phyloP scores from a whole-genome alignment of 2,797 vertebrate genomes.

The Halcyon badia region DNA sequence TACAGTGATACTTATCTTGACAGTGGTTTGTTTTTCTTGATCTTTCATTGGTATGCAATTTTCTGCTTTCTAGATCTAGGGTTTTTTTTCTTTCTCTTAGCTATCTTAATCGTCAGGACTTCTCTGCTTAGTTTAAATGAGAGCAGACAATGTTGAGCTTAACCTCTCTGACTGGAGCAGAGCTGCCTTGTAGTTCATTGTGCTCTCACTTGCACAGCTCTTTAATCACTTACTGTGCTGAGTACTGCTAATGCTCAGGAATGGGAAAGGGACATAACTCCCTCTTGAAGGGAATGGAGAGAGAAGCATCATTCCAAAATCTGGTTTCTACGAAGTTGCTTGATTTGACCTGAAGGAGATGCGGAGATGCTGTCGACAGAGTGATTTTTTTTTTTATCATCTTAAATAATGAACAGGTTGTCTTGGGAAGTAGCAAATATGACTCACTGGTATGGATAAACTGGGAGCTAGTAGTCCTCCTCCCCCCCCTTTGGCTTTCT shows the following conservation, averaged over 20 bases:
- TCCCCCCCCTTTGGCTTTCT: not conserved
- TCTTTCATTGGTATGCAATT: not conserved
- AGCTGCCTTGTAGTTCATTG: not conserved
- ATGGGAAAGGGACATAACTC: not conserved
- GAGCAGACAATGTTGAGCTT: not conserved
- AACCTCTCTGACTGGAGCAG: not conserved
- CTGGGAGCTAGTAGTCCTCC: not conserved
- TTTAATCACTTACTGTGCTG: not conserved
- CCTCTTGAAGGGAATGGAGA: not conserved
- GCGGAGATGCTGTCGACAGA: not conserved
- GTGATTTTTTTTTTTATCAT: not conserved
- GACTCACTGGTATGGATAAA: not conserved
- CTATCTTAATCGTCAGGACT: not conserved
- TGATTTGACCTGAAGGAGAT: not conserved
- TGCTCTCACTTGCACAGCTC: not conserved
- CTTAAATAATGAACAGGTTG: not conserved
- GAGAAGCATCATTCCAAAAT: not conserved
- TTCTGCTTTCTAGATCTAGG: not conserved
- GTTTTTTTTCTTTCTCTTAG: not conserved
- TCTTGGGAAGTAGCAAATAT: not conserved
- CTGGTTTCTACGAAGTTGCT: not conserved
- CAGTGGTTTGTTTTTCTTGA: not conserved
- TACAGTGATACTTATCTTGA: not conserved
- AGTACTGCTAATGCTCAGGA: not conserved
- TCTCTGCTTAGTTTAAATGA: not conserved